Percentiles rank a stretch among this genome's conserved stretches.
These are phyloP conservation scores for Eulemur albifrons DNA, from an alignment of 2,797 vertebrate species.

Conservation along the genomic window DNA sequence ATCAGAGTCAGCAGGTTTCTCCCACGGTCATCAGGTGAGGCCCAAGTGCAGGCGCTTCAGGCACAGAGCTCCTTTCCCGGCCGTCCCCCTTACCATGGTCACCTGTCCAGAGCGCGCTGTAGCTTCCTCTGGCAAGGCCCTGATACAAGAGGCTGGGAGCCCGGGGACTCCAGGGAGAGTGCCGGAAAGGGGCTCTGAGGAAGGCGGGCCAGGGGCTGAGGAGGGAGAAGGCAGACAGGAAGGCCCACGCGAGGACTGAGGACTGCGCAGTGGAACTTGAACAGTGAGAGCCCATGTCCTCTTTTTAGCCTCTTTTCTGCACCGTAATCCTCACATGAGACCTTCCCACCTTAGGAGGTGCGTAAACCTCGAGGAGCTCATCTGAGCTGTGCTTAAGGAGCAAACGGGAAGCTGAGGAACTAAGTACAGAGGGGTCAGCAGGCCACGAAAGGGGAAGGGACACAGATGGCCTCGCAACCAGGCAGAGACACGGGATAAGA, in stretches of 20 bases:
- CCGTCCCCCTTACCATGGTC: background rate
- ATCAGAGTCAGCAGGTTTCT: background rate
- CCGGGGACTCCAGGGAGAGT: no score
- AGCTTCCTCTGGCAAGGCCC: background rate
- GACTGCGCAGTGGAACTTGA: background rate
- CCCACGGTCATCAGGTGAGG: background rate
- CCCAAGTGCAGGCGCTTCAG: background rate
- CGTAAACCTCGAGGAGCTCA: background rate
- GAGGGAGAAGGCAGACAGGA: background rate
- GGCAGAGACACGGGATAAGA: background rate
- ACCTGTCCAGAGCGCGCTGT: background rate
- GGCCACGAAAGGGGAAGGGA: background rate
- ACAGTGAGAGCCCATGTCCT: background rate
- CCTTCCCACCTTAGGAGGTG: background rate
- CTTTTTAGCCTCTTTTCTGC: background rate
- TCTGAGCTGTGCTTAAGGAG: background rate
- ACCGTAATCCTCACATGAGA: background rate
- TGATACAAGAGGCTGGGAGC: background rate
- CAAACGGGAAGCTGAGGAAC: background rate
- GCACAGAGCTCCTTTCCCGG: no score
- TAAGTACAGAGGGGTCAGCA: background rate
- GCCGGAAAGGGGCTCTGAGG: background rate
- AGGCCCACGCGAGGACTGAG: background rate
- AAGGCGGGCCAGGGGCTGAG: background rate
- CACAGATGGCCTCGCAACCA: background rate